These are phyloP conservation scores for Lagodon rhomboides DNA, from an alignment of 2,797 vertebrate genomes.

Conservation along the genomic window DNA sequence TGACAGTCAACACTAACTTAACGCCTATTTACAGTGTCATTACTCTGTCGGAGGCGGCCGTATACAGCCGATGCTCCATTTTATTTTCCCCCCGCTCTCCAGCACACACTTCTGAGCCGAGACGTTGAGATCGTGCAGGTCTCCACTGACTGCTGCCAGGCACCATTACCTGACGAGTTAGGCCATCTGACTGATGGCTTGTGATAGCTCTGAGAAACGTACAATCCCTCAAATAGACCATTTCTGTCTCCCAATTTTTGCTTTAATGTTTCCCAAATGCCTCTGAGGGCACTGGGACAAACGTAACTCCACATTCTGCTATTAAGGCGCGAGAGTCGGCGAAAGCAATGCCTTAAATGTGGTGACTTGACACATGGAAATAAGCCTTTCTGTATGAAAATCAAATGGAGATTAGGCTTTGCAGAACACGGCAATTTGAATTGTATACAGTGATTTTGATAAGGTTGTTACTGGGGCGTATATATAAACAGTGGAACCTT, in stretches of 20 bases:
- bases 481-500: slow-evolving; percentile 24
- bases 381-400: slow-evolving; percentile 71
- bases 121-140: slow-evolving; percentile 48
- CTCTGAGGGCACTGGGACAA: slow-evolving; percentile 49
- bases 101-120: slow-evolving; percentile 37
- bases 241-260: slow-evolving; percentile 79
- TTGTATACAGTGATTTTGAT: slow-evolving; percentile 55
- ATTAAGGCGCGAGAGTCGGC: slow-evolving; percentile 43
- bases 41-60: slow-evolving; percentile 45
- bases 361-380: slow-evolving; percentile 67
- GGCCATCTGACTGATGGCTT: slow-evolving; percentile 76
- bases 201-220: slow-evolving; percentile 71
- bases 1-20: slow-evolving; percentile 50
- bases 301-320: slow-evolving; percentile 24
- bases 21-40: slow-evolving; percentile 54
- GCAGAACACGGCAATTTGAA: slow-evolving; percentile 53
- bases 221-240: slow-evolving; percentile 80
- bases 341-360: slow-evolving; percentile 70
- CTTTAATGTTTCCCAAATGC: slow-evolving; percentile 75
- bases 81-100: slow-evolving; percentile 20
- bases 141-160: slow-evolving; percentile 72
- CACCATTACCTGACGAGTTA: slow-evolving; percentile 71
- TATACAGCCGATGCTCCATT: slow-evolving; percentile 32
- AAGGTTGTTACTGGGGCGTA: slow-evolving; percentile 51
- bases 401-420: slow-evolving; percentile 68